These are phyloP conservation scores for Euura lappo DNA, from an alignment of 1,140 invertebrate species.

Conservation along the genomic window DNA sequence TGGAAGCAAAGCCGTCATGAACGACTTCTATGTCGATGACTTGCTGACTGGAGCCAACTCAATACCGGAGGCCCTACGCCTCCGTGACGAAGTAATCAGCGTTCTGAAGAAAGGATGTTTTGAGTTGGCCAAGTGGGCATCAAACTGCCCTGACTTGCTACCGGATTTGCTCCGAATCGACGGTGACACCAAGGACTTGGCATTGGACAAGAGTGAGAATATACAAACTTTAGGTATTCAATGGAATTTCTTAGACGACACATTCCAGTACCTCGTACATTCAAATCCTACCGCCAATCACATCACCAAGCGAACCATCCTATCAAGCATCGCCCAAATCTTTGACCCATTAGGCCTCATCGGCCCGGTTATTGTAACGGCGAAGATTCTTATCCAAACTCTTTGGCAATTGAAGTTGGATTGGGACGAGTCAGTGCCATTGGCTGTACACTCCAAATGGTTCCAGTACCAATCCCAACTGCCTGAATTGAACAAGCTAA, in stretches of 20 bases:
- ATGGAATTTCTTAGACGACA: too few relatives aligned
- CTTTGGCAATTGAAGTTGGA: conserved; percentile 35
- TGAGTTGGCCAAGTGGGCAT: conserved; percentile 43
- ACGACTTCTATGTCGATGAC: conserved; percentile 38
- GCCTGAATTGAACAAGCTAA: conserved; percentile 25
- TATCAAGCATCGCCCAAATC: conserved; percentile 42
- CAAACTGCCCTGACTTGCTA: conserved; percentile 37
- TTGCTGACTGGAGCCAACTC: conserved; percentile 32
- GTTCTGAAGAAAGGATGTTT: conserved; percentile 35
- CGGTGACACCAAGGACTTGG: conserved; percentile 11
- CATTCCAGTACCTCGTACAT: too few relatives aligned
- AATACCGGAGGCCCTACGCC: conserved; percentile 22
- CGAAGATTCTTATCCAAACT: conserved; percentile 45
- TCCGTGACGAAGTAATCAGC: conserved; percentile 31
- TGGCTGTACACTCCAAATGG: conserved; percentile 30
- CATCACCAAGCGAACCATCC: conserved; percentile 28
- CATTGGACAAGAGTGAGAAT: too few relatives aligned
- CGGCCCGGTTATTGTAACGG: conserved; percentile 38
- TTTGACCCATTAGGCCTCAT: conserved; percentile 46
- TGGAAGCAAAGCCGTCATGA: conserved; percentile 26
- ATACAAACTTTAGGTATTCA: conserved; percentile 39
- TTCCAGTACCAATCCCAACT: too few relatives aligned
- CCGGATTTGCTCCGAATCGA: conserved; percentile 18
- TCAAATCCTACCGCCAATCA: not conserved
- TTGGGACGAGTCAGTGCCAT: conserved; percentile 41